Evolutionary conservation across 2,113 vertebrate species (phyloP).

Genomic region (Centropus unirufus): DNA sequence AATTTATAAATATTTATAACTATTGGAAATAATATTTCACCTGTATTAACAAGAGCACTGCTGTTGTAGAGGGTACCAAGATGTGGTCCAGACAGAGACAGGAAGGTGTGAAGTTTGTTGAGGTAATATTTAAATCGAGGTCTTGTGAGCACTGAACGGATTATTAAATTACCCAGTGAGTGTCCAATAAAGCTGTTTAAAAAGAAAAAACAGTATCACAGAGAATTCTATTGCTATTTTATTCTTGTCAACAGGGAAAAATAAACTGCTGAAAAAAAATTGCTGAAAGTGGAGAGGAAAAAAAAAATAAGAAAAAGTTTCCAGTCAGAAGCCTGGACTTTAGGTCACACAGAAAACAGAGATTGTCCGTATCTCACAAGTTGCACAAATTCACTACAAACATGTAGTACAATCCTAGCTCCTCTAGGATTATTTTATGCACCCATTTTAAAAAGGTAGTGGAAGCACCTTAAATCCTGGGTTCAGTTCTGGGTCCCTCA

Average conservation of each 20-base stretch:
- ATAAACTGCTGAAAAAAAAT: not conserved
- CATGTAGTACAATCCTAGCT: not conserved
- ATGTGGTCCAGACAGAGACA: constrained; percentile 96
- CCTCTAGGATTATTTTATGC: not conserved
- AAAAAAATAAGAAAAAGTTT: not conserved
- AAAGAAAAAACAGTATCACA: constrained; percentile 16
- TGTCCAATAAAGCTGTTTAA: constrained; percentile 95
- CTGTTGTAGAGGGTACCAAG: constrained; percentile 98
- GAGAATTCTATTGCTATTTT: not conserved
- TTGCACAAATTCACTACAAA: not conserved
- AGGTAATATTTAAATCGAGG: constrained; percentile 97
- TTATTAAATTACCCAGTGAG: constrained; percentile 97
- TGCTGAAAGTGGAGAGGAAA: not conserved
- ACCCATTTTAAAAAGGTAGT: not conserved
- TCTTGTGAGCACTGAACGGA: constrained; percentile 95
- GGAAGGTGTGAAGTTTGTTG: constrained; percentile 93
- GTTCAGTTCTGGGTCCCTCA: too few relatives aligned
- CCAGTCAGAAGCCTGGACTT: not conserved
- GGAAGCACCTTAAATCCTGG: not conserved
- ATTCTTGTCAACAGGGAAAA: not conserved
- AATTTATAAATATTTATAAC: not conserved
- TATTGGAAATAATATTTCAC: constrained; percentile 65
- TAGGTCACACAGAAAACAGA: not conserved
- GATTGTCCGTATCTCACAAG: not conserved
- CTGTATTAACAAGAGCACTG: constrained; percentile 97